Conservation (phyloP, 1,140 invertebrate species). For the Globodera ellingtonae region DNA sequence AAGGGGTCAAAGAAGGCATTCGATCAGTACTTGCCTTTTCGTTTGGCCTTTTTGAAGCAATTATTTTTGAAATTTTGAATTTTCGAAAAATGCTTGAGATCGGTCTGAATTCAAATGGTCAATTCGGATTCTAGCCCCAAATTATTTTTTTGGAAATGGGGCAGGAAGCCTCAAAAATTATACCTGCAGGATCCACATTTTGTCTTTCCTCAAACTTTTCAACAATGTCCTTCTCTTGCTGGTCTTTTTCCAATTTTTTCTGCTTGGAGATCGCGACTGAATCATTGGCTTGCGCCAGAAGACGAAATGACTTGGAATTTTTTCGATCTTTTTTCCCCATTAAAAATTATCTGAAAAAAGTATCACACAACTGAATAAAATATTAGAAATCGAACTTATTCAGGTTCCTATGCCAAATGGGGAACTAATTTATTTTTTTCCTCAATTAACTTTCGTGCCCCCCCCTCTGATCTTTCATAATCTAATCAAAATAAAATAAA, state of each 20-base stretch:
- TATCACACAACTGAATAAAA: not conserved
- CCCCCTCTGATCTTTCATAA: too few species aligned
- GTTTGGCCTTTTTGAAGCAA: not conserved
- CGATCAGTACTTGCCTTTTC: not conserved
- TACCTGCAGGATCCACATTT: not conserved
- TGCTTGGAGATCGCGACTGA: not conserved
- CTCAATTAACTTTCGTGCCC: too few species aligned
- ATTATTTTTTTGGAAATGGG: too few species aligned
- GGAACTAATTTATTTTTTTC: too few species aligned
- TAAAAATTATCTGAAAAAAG: not conserved
- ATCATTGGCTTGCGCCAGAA: not conserved
- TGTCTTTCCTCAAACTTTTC: constrained; percentile 6
- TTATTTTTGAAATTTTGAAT: too few species aligned
- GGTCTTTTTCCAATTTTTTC: not conserved
- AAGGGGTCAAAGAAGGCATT: not conserved
- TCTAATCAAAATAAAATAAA: too few species aligned
- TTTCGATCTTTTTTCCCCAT: not conserved
- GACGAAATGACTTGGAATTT: not conserved
- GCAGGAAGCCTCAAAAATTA: not conserved
- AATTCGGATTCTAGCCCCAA: too few species aligned
- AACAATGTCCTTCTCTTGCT: not conserved
- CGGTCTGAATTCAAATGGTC: too few species aligned
- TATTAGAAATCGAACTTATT: not conserved
- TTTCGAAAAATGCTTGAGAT: too few species aligned
- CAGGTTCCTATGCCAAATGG: not conserved